Conservation (phyloP, 1,140 invertebrate species). For the Drosophila asahinai region DNA sequence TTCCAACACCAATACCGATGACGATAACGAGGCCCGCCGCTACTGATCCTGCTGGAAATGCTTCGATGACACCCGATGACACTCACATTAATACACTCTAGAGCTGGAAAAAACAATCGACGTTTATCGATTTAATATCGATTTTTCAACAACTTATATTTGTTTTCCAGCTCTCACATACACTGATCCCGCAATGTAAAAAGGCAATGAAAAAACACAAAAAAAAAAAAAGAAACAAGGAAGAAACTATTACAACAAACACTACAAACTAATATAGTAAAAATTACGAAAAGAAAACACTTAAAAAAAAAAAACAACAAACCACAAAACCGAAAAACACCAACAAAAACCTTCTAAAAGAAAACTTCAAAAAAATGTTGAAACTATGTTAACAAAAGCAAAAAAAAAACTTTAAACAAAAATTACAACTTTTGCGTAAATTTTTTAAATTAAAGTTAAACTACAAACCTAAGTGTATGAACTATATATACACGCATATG, state of each 20-base stretch:
- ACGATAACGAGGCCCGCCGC: constrained; percentile 66
- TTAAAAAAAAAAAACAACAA: constrained; percentile 45
- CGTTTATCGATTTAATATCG: too few species aligned
- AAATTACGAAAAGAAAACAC: constrained; percentile 48
- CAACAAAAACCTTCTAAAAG: constrained; percentile 60
- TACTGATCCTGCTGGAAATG: constrained; percentile 61
- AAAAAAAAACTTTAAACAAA: constrained; percentile 29
- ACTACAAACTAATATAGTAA: constrained; percentile 63
- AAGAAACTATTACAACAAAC: constrained; percentile 74
- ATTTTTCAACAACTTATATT: not conserved
- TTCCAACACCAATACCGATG: constrained; percentile 75
- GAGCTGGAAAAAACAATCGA: constrained; percentile 1
- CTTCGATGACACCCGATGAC: constrained; percentile 49
- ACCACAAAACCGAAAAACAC: constrained; percentile 43
- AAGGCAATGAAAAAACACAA: constrained; percentile 48
- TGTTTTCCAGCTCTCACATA: constrained; percentile 7
- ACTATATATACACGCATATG: constrained; percentile 19
- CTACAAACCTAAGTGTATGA: constrained; percentile 20
- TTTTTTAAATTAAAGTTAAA: constrained; percentile 51
- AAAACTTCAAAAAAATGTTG: constrained; percentile 59
- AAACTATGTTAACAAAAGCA: constrained; percentile 67
- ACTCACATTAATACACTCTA: constrained; percentile 12
- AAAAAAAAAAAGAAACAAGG: constrained; percentile 25
- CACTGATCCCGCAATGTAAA: constrained; percentile 66
- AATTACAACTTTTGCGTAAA: constrained; percentile 45